A percentile compares a stretch with the other conserved stretches of the same genome.
These are phyloP conservation scores for Arge pagana DNA, from an alignment of 2,888 invertebrate genomes.

Conservation along the genomic window DNA sequence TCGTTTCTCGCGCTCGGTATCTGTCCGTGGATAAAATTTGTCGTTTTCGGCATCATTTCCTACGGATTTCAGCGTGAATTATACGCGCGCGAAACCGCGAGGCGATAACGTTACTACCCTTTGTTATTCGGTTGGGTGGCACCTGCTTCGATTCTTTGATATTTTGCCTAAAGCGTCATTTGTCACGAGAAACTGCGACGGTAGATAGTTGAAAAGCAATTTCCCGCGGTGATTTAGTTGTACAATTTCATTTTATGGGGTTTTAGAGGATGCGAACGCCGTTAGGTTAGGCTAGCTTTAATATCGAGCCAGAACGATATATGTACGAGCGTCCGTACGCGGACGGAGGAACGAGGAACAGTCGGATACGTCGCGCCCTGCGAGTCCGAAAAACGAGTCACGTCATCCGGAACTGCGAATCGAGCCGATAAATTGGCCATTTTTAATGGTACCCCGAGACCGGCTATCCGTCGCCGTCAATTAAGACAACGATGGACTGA, in stretches of 20 bases:
- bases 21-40: too few relatives aligned
- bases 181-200: conserved; percentile 17
- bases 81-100: too few relatives aligned
- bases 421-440: too few relatives aligned
- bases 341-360: background rate
- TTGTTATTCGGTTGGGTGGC: conserved; percentile 21
- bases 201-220: conserved; percentile 30
- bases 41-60: too few relatives aligned
- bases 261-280: conserved; percentile 16
- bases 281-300: conserved; percentile 11
- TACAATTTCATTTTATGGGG: conserved; percentile 43
- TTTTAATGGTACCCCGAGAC: too few relatives aligned
- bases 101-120: conserved; percentile 32
- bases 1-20: too few relatives aligned
- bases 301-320: conserved; percentile 9
- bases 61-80: too few relatives aligned
- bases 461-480: too few relatives aligned
- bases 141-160: background rate
- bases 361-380: background rate
- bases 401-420: too few relatives aligned
- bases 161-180: background rate
- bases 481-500: too few relatives aligned
- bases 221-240: conserved; percentile 40
- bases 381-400: too few relatives aligned
- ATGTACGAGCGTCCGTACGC: background rate